A percentile compares a stretch with the other conserved stretches of the same genome.
These are phyloP conservation scores for Rhombomys opimus DNA, from an alignment of 2,113 vertebrate species.

Conservation along the genomic window DNA sequence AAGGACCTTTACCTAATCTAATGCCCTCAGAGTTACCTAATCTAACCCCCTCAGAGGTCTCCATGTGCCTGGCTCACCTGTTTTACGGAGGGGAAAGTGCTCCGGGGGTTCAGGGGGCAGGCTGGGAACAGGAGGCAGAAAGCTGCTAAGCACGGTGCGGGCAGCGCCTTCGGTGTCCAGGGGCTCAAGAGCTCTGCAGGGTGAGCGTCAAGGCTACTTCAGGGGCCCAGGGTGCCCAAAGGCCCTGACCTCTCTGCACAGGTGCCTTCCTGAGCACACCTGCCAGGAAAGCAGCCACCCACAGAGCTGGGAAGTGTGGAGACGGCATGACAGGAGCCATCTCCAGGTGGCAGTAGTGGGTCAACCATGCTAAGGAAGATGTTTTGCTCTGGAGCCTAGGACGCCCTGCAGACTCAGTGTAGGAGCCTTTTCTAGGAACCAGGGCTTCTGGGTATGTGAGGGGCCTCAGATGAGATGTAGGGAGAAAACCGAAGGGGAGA, in stretches of 20 bases:
- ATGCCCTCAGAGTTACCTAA: too few relatives aligned
- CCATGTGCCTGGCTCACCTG: constrained; percentile 85
- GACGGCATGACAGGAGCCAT: background rate
- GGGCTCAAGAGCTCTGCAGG: constrained; percentile 89
- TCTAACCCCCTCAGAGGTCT: too few relatives aligned
- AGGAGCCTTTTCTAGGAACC: background rate
- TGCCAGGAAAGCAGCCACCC: background rate
- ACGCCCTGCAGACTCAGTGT: background rate
- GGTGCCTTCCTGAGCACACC: background rate
- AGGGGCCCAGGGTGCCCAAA: background rate
- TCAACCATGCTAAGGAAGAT: background rate
- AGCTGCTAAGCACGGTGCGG: constrained; percentile 85
- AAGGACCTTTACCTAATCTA: background rate
- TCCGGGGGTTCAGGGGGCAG: constrained; percentile 88
- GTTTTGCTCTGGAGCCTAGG: background rate
- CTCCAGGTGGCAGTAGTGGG: constrained; percentile 61
- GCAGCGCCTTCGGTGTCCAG: constrained; percentile 88
- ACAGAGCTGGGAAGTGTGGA: background rate
- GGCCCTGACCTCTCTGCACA: background rate
- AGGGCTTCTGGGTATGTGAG: background rate
- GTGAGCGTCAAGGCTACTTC: constrained; percentile 42
- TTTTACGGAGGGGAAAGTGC: constrained; percentile 92
- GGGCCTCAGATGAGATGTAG: background rate
- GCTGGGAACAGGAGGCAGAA: constrained; percentile 86
- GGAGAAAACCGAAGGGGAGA: background rate